A percentile compares a stretch with the other conserved stretches of the same genome.
phyloP scores from a whole-genome alignment of 2,888 invertebrate species.

The Tetropium fuscum region DNA sequence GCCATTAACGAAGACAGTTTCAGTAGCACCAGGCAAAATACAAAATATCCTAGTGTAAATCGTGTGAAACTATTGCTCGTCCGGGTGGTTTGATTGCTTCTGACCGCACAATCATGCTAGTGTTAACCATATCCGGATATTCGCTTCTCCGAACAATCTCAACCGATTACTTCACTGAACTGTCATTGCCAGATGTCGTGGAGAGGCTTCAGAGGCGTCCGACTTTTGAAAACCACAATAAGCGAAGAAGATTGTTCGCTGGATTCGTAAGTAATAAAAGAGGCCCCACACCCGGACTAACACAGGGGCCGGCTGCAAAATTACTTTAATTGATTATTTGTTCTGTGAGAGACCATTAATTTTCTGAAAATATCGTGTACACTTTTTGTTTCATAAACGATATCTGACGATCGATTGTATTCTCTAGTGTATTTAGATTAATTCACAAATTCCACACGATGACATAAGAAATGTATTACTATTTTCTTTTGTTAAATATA shows the following conservation, averaged over 20 bases:
- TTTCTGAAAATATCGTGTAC: no score
- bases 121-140: slow-evolving; percentile 59
- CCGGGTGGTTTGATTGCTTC: slow-evolving; percentile 59
- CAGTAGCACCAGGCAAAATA: slow-evolving; percentile 26
- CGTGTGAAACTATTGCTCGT: slow-evolving; percentile 55
- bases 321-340: no score
- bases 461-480: no score
- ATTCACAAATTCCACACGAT: no score
- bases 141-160: slow-evolving; percentile 57
- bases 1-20: slow-evolving; percentile 1
- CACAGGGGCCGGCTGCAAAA: no score
- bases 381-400: no score
- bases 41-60: slow-evolving; percentile 54
- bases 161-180: slow-evolving; percentile 59
- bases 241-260: neutral
- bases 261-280: neutral
- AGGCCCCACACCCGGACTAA: neutral
- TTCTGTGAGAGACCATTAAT: no score
- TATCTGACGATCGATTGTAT: no score
- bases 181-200: slow-evolving; percentile 61
- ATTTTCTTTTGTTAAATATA: no score
- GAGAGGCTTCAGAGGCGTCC: slow-evolving; percentile 10
- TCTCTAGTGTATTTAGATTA: no score
- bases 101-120: slow-evolving; percentile 62
- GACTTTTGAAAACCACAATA: slow-evolving; percentile 15